phyloP scores from a whole-genome alignment of 2,113 vertebrate species.

The Gallinago undulata region DNA sequence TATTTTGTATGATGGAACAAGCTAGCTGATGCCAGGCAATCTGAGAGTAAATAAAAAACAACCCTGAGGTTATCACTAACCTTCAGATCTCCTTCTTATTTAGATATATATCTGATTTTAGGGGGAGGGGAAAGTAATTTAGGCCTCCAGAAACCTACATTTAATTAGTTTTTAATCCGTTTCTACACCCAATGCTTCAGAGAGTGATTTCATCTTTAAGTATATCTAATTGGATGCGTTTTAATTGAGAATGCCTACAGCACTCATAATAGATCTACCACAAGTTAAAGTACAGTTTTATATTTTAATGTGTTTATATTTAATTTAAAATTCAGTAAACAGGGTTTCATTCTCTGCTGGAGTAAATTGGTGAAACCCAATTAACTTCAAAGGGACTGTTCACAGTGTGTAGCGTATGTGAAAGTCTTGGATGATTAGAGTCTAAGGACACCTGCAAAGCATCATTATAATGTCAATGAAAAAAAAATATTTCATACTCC shows the following conservation, averaged over 20 bases:
- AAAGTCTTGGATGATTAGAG: background rate
- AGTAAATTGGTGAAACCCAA: slow-evolving; percentile 42
- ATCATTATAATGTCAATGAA: background rate
- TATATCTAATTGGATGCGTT: slow-evolving; percentile 28
- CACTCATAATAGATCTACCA: background rate
- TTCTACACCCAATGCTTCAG: background rate
- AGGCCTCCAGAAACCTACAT: background rate
- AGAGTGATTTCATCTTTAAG: slow-evolving; percentile 50
- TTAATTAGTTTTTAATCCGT: slow-evolving; percentile 48
- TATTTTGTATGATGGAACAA: background rate
- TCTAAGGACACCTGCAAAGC: slow-evolving; percentile 15
- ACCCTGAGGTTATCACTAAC: background rate
- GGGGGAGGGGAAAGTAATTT: slow-evolving; percentile 11
- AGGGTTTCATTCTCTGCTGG: slow-evolving; percentile 27
- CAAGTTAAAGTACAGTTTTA: background rate
- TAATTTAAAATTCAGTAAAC: slow-evolving; percentile 15
- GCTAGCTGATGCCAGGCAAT: background rate
- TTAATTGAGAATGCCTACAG: slow-evolving; percentile 22
- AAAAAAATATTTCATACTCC: background rate
- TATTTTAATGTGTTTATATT: slow-evolving; percentile 26
- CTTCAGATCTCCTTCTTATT: slow-evolving; percentile 23
- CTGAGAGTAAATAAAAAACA: background rate
- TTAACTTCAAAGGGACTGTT: slow-evolving; percentile 13
- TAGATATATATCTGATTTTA: slow-evolving; percentile 22
- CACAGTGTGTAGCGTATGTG: background rate